phyloP scores from a whole-genome alignment of 2,113 vertebrate genomes.

The Scopus umbretta region DNA sequence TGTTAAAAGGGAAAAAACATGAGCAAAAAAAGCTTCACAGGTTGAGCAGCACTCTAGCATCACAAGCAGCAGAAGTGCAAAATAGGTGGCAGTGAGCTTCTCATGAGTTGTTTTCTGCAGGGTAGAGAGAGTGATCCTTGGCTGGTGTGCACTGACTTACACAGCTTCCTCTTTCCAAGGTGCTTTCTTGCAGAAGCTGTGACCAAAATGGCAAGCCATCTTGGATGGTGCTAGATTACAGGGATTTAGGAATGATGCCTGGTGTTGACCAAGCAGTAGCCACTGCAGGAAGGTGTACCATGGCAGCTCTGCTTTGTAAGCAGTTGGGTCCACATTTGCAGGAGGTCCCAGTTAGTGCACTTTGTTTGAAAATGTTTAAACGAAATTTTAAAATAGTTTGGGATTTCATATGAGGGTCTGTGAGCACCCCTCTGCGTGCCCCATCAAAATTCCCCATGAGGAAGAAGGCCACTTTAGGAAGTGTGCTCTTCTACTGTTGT shows the following conservation, averaged over 20 bases:
- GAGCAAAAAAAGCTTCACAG: not conserved
- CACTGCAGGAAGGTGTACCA: not conserved
- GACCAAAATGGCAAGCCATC: not conserved
- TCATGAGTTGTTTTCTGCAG: not conserved
- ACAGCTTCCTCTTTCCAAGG: not conserved
- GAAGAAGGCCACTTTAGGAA: not conserved
- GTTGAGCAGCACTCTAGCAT: not conserved
- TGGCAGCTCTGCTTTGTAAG: not conserved
- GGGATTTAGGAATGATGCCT: not conserved
- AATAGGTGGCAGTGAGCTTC: not conserved
- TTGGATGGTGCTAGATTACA: not conserved
- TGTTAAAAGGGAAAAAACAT: not conserved
- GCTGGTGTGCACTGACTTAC: not conserved
- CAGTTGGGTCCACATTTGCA: not conserved
- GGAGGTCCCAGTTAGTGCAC: not conserved
- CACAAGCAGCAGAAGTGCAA: not conserved
- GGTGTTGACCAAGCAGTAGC: not conserved
- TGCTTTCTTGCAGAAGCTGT: not conserved
- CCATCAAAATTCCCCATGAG: not conserved
- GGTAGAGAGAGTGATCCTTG: not conserved
- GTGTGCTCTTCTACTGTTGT: not conserved
- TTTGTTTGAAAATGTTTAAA: not conserved
- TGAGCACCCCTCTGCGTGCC: not conserved
- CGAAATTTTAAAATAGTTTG: not conserved
- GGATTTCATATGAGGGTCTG: not conserved